Conservation (phyloP, 1,140 invertebrate species). For the Drosophila persimilis region DNA sequence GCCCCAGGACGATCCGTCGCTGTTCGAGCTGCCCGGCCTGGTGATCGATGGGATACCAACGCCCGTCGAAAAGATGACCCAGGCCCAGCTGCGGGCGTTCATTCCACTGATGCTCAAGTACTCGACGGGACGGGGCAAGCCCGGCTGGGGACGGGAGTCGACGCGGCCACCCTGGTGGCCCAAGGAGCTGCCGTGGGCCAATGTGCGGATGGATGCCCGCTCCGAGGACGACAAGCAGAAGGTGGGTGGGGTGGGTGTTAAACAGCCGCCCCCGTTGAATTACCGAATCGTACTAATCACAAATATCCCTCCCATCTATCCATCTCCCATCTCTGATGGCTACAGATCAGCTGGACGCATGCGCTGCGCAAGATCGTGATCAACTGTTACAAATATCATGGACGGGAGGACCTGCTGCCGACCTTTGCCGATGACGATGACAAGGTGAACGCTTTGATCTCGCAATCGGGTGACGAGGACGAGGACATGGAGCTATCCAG, state of each 20-base stretch:
- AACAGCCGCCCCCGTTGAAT: conserved; percentile 43
- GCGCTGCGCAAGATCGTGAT: conserved; percentile 98
- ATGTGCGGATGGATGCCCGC: conserved; percentile 98
- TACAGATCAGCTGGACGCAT: conserved; percentile 98
- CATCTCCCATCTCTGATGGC: background rate
- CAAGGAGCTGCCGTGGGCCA: conserved; percentile 97
- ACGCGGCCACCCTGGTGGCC: conserved; percentile 99
- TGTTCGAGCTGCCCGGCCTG: conserved; percentile 97
- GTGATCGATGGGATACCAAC: conserved; percentile 99
- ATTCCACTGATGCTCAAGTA: conserved; percentile 99
- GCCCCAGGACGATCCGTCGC: conserved; percentile 94
- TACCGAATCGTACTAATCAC: conserved; percentile 27
- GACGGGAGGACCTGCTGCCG: conserved; percentile 96
- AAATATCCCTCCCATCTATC: too few relatives aligned
- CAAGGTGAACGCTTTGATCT: conserved; percentile 85
- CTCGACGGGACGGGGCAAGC: conserved; percentile 97
- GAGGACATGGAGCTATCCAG: conserved; percentile 75
- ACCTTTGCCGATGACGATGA: conserved; percentile 97
- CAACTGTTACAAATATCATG: conserved; percentile 99
- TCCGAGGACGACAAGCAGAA: conserved; percentile 98
- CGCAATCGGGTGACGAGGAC: conserved; percentile 71
- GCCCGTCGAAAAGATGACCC: conserved; percentile 99
- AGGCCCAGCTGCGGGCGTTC: conserved; percentile 97
- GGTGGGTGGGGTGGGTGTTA: conserved; percentile 85
- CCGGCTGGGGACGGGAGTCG: conserved; percentile 98